Base-by-base conservation (phyloP, 2,797 vertebrate genomes). In the Pteronotus mesoamericanus region DNA sequence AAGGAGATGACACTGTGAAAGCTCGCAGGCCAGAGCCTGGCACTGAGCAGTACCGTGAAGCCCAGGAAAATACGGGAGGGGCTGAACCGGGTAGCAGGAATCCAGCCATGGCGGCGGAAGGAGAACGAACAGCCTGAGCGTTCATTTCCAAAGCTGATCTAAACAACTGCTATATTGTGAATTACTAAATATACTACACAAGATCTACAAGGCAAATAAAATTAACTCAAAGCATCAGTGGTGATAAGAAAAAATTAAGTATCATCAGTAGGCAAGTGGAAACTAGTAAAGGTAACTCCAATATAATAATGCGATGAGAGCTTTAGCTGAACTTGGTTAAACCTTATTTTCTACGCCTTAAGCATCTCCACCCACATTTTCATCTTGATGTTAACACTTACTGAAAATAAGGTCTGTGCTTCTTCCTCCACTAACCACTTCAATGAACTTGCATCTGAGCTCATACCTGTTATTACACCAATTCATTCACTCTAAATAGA, bases 361-460 rank as follows among this genome's bases (percentile, higher is more conserved):
- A 86, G 68, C 69, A 57, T 32, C 39, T 57, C 71, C 10, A 61
- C 53, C 34, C 34, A 79, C 68, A 78, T 37, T 48, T 87, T 24
- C 24, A 32, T 64, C 53, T 64, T 82, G 48, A 91, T 69, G 83
- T 87, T 90, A 85, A 53, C 5, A 75, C 32, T 71, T 46, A 51
- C 53, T 46, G 51, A 69, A 57, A 48, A 22, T 29, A 16, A 77
- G 92, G 44, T 37, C 16, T 32, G 66, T 39, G 16, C 9, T 66
- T 61, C 69, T 74, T 95, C 75, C 42, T 91, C 88, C 86, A 44
- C 69, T 85, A 88, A 87, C 55, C 68, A 92, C 77, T 61, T 90
- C 57, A 69, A 32, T 57, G 66, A 91, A 91, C 46, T 19, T 24
- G 26, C 19, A 11, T 9, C 10, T n/a, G 64, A 68, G 42, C 37